These are phyloP conservation scores for Metacarcinus magister DNA, from an alignment of 2,888 invertebrate genomes.

Conservation along the genomic window DNA sequence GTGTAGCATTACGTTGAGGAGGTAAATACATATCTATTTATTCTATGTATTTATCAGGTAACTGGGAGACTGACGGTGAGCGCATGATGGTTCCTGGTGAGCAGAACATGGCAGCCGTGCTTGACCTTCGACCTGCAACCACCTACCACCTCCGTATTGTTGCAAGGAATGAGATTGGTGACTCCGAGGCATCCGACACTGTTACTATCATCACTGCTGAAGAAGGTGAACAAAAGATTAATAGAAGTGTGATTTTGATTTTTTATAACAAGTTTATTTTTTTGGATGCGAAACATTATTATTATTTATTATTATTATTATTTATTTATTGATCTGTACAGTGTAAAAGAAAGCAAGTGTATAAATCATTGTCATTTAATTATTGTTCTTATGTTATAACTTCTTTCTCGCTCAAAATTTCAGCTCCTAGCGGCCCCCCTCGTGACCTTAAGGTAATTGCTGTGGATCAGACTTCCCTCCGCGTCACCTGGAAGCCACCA, in stretches of 20 bases:
- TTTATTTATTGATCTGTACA: neutral
- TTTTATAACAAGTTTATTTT: neutral
- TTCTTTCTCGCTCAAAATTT: neutral
- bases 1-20: neutral
- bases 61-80: slow-evolving; percentile 82
- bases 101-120: slow-evolving; percentile 94
- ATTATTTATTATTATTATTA: neutral
- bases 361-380: neutral
- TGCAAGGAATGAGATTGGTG: slow-evolving; percentile 94
- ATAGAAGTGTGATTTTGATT: neutral
- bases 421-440: slow-evolving; percentile 83
- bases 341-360: neutral
- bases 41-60: slow-evolving; percentile 67
- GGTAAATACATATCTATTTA: neutral
- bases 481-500: slow-evolving; percentile 95
- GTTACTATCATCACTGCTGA: slow-evolving; percentile 98
- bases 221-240: slow-evolving; percentile 87
- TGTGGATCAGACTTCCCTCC: slow-evolving; percentile 92
- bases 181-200: slow-evolving; percentile 95
- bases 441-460: slow-evolving; percentile 89
- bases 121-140: slow-evolving; percentile 94
- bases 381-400: neutral
- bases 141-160: slow-evolving; percentile 96
- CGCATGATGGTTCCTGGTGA: slow-evolving; percentile 92
- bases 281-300: neutral